Evolutionary conservation across 2,113 vertebrate genomes (phyloP), one percentile per base, ranked within the genome.

Genomic region (Microtus montanus): DNA sequence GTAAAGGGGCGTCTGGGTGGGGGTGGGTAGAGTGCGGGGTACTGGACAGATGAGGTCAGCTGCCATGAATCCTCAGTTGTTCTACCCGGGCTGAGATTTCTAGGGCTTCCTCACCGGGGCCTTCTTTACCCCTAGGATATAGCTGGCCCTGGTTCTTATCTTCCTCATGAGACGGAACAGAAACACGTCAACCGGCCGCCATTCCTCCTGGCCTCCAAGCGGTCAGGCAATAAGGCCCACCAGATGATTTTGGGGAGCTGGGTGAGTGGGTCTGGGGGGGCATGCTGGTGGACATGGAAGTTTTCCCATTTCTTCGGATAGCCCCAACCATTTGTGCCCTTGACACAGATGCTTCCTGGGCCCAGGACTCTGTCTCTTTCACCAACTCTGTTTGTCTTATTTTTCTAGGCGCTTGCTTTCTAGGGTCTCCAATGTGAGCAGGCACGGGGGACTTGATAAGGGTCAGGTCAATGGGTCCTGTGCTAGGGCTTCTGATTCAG

Each of bases 141-240:
- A 0, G 96, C 97, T 17, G 98, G 98, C 2, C 98, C 98, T 0
- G 97, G 98, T 2, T 97, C 75, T 5, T 98, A 98, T 61, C 83
- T 97, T 5, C 30, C 77, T 71, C 52, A 58, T 15, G 92, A 97
- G 88, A 95, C 90, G 13, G 70, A 35, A 22, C 71, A 41, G n/a
- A 96, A 33, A 52, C 26, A 22, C 0, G 5, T 54, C 89, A 96
- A 74, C 44, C 96, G 91, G 41, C 95, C 97, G 1, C 98, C 98
- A 0, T 99, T 99, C 97, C 96, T 98, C 89, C 96, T 98, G 3
- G 97, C 98, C 52, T 96, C 98, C 8, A 98, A 98, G 89, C 92
- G 98, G 38, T 95, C 96, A 0, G 44, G 97, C 71, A 52, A 73
- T 12, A 97, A 91, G 86, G 75, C 75, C n/a, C 90, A 80, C 80